Evolutionary conservation across 2,888 invertebrate genomes (phyloP), one percentile per base, ranked within the genome.

Genomic region (Pachymerium ferrugineum): DNA sequence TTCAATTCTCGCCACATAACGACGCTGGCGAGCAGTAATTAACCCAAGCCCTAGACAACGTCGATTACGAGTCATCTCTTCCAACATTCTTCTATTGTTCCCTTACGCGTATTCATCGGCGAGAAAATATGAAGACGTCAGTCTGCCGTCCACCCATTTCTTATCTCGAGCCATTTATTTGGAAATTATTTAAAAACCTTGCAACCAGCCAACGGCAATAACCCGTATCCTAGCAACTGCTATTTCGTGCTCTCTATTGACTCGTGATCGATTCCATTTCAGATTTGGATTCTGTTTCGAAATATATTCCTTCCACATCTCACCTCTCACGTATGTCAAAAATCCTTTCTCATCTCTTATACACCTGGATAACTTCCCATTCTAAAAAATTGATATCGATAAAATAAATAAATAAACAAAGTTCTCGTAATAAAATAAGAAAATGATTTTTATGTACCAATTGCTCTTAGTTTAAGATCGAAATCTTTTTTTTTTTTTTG

Each of bases 241-340:
- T 19, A n/a, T n/a, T n/a, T n/a, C n/a, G n/a, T n/a, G n/a, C n/a
- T n/a, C n/a, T 19, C 47, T 47, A 47, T 47, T 47, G 47, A 47
- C 47, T 47, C 47, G 47, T 47, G 47, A 47, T 47, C 47, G 47
- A 47, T 47, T 47, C 22, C 47, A 47, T 47, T 47, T 47, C 47
- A 47, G 47, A 47, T 47, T 47, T 47, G 19, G 47, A 47, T 47
- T 47, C 47, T 47, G 47, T 47, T 47, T 47, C 47, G 38, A 22
- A n/a, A 47, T 19, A 47, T 22, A 47, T 19, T 47, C 19, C 47
- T 16, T n/a, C n/a, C 47, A 3, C 47, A 12, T 47, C 47, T 47
- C 47, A 47, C 47, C 47, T 47, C 22, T 47, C 47, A 12, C 47
- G 22, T 47, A 19, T 19, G 47, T 47, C 47, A 47, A 8, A 47